These are phyloP conservation scores for Myotis davidii DNA, from an alignment of 2,113 vertebrate genomes.

Conservation along the genomic window DNA sequence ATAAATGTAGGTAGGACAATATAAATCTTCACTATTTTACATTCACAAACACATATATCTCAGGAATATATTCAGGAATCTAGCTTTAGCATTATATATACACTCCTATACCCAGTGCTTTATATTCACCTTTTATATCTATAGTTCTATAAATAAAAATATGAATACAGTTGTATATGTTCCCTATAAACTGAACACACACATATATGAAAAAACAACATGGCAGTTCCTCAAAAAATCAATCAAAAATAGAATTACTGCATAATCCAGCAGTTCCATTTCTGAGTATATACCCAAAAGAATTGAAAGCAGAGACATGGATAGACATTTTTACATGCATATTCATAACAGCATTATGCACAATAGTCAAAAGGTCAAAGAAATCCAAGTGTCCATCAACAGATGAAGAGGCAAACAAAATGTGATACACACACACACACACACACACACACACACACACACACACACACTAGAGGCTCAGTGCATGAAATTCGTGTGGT, in stretches of 20 bases:
- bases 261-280: neutral
- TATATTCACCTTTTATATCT: neutral
- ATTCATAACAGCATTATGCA: neutral
- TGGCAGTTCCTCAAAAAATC: neutral
- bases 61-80: neutral
- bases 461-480: no score
- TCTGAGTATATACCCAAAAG: neutral
- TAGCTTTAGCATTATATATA: neutral
- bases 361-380: neutral
- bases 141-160: constrained; percentile 2
- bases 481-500: no score
- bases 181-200: neutral
- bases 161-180: neutral
- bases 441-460: no score
- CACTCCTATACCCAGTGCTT: neutral
- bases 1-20: neutral
- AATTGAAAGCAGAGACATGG: neutral
- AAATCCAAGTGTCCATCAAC: neutral
- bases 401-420: neutral
- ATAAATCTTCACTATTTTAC: neutral
- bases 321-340: neutral
- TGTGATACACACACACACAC: neutral
- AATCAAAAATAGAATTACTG: neutral
- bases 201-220: neutral
- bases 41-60: neutral